Percentiles rank a stretch among this genome's conserved stretches.
phyloP scores from a whole-genome alignment of 2,797 vertebrate species.

The Sebastes iracundus region DNA sequence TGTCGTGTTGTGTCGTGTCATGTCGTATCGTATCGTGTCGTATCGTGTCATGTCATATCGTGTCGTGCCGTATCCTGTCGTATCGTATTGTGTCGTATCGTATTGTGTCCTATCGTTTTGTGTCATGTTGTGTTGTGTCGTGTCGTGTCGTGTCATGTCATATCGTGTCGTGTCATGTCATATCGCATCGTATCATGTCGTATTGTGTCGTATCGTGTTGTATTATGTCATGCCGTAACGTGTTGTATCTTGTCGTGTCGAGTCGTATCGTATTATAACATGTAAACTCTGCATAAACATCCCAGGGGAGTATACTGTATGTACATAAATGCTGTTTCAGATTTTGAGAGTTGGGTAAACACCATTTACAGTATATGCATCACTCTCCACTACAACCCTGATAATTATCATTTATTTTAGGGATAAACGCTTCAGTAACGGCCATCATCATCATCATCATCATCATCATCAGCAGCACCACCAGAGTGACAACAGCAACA shows the following conservation, averaged over 20 bases:
- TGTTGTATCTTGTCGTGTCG: too few relatives aligned
- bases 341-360: neutral
- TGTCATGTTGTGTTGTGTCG: rapidly evolving
- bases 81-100: too few relatives aligned
- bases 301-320: too few relatives aligned
- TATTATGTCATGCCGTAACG: rapidly evolving
- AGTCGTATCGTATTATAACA: too few relatives aligned
- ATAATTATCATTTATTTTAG: neutral
- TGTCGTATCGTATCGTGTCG: rapidly evolving
- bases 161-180: too few relatives aligned
- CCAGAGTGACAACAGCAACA: neutral
- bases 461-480: neutral
- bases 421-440: neutral
- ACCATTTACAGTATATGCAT: neutral
- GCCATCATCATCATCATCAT: neutral
- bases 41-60: rapidly evolving
- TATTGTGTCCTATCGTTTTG: too few relatives aligned
- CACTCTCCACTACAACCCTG: neutral
- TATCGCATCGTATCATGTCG: rapidly evolving
- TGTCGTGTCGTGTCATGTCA: too few relatives aligned
- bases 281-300: neutral
- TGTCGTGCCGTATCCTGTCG: rapidly evolving
- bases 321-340: neutral
- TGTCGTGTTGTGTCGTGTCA: rapidly evolving
- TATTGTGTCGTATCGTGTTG: rapidly evolving